A percentile compares a stretch with the other conserved stretches of the same genome.
phyloP scores from a whole-genome alignment of 2,888 invertebrate species.

The Ellobium chinense region DNA sequence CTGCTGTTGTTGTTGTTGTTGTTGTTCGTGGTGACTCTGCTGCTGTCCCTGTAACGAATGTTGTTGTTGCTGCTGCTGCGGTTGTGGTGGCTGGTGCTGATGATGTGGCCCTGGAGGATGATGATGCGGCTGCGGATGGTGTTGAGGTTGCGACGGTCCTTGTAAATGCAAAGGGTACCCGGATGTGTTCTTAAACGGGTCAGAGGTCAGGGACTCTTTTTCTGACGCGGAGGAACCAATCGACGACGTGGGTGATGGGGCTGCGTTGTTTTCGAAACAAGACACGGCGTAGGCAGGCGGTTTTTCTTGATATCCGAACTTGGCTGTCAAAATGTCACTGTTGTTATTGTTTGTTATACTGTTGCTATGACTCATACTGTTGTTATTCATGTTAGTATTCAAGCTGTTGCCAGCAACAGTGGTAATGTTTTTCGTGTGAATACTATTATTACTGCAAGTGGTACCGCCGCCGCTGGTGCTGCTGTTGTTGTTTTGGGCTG shows the following conservation, averaged over 20 bases:
- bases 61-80: constrained; percentile 1
- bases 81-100: constrained; percentile 4
- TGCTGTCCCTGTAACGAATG: neutral
- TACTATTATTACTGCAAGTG: neutral
- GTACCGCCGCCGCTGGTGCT: neutral
- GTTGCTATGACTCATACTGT: neutral
- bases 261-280: constrained; percentile 26
- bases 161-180: constrained; percentile 21
- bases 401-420: neutral
- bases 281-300: neutral
- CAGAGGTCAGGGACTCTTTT: constrained; percentile 30
- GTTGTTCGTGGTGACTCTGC: neutral
- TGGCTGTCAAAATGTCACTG: neutral
- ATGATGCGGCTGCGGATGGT: constrained; percentile 19
- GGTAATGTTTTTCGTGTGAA: neutral
- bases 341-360: constrained; percentile 19
- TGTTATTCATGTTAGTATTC: neutral
- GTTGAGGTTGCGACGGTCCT: constrained; percentile 13
- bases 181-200: constrained; percentile 11
- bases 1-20: constrained; percentile 26
- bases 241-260: constrained; percentile 36
- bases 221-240: constrained; percentile 22
- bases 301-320: constrained; percentile 28
- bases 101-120: neutral
- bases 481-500: neutral